Conservation (phyloP, 2,113 vertebrate species). For the Garra rufa region DNA sequence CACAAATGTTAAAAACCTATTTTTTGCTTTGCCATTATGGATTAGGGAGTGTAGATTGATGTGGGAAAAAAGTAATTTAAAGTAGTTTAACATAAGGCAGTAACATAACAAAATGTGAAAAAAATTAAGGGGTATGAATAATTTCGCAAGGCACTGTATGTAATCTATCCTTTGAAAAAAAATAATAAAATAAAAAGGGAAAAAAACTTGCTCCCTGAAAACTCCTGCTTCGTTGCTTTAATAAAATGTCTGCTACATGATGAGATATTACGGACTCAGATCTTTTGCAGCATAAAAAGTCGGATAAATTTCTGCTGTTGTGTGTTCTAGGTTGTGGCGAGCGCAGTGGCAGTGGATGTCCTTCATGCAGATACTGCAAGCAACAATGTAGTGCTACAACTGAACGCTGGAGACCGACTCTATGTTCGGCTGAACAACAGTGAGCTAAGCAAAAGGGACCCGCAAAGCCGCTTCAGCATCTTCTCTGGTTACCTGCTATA, state of each 20-base stretch:
- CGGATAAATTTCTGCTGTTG: neutral
- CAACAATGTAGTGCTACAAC: conserved; percentile 49
- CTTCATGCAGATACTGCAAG: conserved; percentile 53
- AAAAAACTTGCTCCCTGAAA: neutral
- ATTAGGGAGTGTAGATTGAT: too few relatives aligned
- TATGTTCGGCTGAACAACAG: conserved; percentile 47
- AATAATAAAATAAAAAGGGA: too few relatives aligned
- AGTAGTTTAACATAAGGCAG: too few relatives aligned
- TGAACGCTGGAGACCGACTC: conserved; percentile 46
- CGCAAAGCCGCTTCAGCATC: conserved; percentile 48
- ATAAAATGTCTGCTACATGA: neutral
- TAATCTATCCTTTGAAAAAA: too few relatives aligned
- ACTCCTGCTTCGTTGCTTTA: neutral
- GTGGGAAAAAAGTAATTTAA: too few relatives aligned
- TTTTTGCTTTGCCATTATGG: too few relatives aligned
- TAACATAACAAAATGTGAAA: too few relatives aligned
- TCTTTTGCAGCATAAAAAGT: neutral
- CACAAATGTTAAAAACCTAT: too few relatives aligned
- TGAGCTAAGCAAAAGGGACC: conserved; percentile 27
- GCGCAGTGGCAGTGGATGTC: conserved; percentile 52
- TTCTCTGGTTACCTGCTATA: conserved; percentile 56
- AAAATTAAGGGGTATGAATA: too few relatives aligned
- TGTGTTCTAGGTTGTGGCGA: conserved; percentile 52
- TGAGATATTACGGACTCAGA: neutral
- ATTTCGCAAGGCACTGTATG: too few relatives aligned